phyloP scores from a whole-genome alignment of 2,888 invertebrate species.

The Machimus rusticus region DNA sequence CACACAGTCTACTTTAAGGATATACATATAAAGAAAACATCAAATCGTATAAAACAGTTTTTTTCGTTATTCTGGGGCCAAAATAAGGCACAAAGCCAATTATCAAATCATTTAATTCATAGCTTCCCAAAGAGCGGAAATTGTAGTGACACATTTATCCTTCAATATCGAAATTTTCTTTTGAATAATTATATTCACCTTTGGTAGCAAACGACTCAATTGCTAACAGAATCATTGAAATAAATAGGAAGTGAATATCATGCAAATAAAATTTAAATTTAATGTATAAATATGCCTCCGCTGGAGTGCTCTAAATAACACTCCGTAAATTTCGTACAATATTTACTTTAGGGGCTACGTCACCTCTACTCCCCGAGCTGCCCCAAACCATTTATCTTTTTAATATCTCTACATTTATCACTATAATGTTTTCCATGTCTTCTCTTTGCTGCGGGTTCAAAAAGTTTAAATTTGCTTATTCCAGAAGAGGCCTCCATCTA shows the following conservation, averaged over 20 bases:
- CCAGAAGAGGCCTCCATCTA: neutral
- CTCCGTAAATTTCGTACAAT: neutral
- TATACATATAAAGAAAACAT: too few relatives aligned
- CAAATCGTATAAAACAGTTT: too few relatives aligned
- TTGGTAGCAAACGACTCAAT: neutral
- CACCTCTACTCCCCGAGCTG: neutral
- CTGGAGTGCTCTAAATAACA: neutral
- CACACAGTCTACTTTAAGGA: too few relatives aligned
- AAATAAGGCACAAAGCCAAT: too few relatives aligned
- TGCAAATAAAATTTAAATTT: neutral
- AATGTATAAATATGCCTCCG: neutral
- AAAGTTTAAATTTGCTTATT: neutral
- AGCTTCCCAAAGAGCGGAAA: neutral
- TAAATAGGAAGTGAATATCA: neutral
- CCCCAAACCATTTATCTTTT: neutral
- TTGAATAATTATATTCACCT: neutral
- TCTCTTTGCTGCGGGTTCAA: neutral
- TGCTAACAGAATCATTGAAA: neutral
- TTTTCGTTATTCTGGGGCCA: too few relatives aligned
- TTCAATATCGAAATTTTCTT: neutral
- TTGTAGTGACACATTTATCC: neutral
- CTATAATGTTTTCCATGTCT: neutral
- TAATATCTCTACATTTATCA: neutral
- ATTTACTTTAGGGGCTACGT: neutral
- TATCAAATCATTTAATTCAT: neutral